A percentile compares a stretch with the other conserved stretches of the same genome.
Conservation (phyloP, 1,140 invertebrate species). For the Cardiocondyla obscurior region DNA sequence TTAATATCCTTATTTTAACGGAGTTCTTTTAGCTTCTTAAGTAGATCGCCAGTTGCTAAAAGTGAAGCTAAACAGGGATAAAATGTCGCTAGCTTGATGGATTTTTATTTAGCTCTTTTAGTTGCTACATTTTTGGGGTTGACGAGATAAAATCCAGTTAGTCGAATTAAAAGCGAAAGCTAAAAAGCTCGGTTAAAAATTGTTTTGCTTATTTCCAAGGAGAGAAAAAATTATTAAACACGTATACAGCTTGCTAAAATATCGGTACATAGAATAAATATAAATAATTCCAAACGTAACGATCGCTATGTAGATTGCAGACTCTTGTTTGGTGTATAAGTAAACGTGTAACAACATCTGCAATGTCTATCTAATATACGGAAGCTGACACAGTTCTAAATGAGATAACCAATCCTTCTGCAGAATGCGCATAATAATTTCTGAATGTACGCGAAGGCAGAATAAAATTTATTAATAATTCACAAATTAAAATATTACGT, state of each 20-base stretch:
- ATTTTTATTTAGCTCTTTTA: not conserved
- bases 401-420: slow-evolving; percentile 11
- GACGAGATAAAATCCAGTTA: not conserved
- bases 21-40: not conserved
- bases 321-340: not conserved
- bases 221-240: not conserved
- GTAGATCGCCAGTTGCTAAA: slow-evolving; percentile 9
- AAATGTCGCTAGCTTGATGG: not conserved
- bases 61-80: not conserved
- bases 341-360: slow-evolving; percentile 17
- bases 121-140: not conserved
- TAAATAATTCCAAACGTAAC: not conserved
- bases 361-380: slow-evolving; percentile 24
- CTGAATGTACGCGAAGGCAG: not conserved
- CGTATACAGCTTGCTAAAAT: not conserved
- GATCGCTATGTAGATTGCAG: not conserved
- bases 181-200: not conserved
- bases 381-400: slow-evolving; percentile 44
- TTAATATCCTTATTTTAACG: not conserved
- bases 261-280: not conserved
- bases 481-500: not conserved
- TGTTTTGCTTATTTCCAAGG: not conserved
- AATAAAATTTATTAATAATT: not conserved
- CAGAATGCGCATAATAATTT: not conserved
- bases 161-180: not conserved